Evolutionary conservation across 2,113 vertebrate species (phyloP), one percentile per base, ranked within the genome.

Genomic region (Tachysurus vachellii): DNA sequence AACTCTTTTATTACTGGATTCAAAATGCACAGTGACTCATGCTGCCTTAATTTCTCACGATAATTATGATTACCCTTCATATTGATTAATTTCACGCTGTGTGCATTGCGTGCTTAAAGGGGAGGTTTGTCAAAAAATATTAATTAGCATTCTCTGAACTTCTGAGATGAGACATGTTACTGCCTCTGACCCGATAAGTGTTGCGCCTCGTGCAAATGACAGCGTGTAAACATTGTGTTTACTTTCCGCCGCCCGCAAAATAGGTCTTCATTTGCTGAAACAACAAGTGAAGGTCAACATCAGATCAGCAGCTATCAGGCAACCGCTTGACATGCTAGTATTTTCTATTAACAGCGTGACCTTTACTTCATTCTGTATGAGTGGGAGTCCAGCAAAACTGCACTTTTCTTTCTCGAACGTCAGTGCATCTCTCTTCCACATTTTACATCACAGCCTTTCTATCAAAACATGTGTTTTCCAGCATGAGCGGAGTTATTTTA

Each of bases 1-100:
- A 84, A 88, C 75, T 84, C 66, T 64, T 87, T 84, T 88, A 85
- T 83, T 76, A 75, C 68, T 56, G 73, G 59, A 83, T 85, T 76
- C 80, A 82, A 62, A 90, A 86, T 86, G 57, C 77, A 64, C 84
- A n/a, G 42, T 70, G 82, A 82, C 82, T 88, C 77, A 77, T 47
- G 64, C 80, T 82, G 85, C 75, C 59, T 88, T 85, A 87, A 88
- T 75, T 87, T 87, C 87, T 88, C 76, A 64, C 31, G 66, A 87
- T 87, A 88, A 90, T 88, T 88, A 88, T 87, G 77, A 79, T 83
- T 83, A 77, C 86, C 80, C 86, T 83, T 83, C 80, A 83, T 87
- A 87, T 76, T 83, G 71, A 87, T 87, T 83, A 76, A 83, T 83
- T 83, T 87, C 57, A 75, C 70, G 50, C 57, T 83, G 70, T 53